Percentiles rank a stretch among this genome's conserved stretches.
Conservation (phyloP, 2,113 vertebrate species). For the Pheucticus melanocephalus region DNA sequence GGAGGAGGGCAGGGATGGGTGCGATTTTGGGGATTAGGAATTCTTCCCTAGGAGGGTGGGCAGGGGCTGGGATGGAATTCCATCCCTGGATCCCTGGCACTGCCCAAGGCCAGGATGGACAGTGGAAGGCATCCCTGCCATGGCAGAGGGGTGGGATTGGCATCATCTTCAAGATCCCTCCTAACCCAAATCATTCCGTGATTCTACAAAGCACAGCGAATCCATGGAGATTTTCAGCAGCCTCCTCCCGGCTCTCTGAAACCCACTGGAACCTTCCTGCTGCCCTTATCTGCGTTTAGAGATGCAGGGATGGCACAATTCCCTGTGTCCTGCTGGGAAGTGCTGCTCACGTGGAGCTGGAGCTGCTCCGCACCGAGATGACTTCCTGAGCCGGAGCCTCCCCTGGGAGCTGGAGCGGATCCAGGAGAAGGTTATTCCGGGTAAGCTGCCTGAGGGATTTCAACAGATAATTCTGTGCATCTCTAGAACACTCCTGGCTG, state of each 20-base stretch:
- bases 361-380: background rate
- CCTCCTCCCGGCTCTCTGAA: background rate
- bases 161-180: background rate
- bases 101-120: background rate
- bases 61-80: rapidly evolving
- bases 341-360: background rate
- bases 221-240: rapidly evolving
- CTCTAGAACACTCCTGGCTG: background rate
- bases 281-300: background rate
- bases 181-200: background rate
- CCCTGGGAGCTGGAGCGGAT: background rate
- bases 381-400: conserved; percentile 4
- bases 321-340: background rate
- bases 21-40: background rate
- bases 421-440: conserved; percentile 8
- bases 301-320: background rate
- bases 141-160: background rate
- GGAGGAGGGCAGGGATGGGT: rapidly evolving
- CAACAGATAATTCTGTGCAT: background rate
- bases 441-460: conserved; percentile 28
- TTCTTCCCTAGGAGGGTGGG: background rate
- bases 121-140: background rate
- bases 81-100: background rate
- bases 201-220: rapidly evolving
- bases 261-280: background rate